Base-by-base conservation (phyloP, 37 sponge, comb jelly and placozoan genomes). In the Spongia lamella region DNA sequence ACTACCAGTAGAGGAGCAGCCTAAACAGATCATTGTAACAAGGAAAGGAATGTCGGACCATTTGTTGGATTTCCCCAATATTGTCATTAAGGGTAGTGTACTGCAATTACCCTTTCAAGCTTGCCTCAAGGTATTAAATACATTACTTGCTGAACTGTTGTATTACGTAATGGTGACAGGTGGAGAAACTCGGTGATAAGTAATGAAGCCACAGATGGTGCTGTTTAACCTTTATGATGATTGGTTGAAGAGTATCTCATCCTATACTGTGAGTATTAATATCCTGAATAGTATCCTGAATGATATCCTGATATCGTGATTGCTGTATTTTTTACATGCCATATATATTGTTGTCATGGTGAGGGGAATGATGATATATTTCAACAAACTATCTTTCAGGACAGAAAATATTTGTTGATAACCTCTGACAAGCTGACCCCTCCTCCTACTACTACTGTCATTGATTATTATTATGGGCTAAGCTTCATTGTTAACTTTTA, bases 71-170 rank as follows among this genome's bases (percentile, higher is more conserved):
- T 98, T 98, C 83, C 99, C 99, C 53, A 98, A 98, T 81, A 98
- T 98, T 66, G 91, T 98, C 33, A 98, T 98, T 76, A 98, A 98
- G 56, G 99, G 99, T 22, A 92, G 93, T 73, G 99, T 95, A 55
- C 82, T 98, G 55, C 99, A 98, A 81, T 93, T 98, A 31, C 99
- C 99, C 50, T 98, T 98, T 80, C 99, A 98, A 75, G 99, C 99
- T 32, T 98, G 99, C 52, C 86, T 98, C 29, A 98, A 98, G 87
- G 87, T 91, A 24, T 3, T 37, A 60, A 15, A n/a, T 31, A 16
- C n/a, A n/a, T n/a, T n/a, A n/a, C n/a, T n/a, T n/a, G n/a, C n/a
- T n/a, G n/a, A n/a, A n/a, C n/a, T n/a, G n/a, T n/a, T n/a, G n/a
- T n/a, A n/a, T n/a, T n/a, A n/a, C n/a, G n/a, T n/a, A n/a, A n/a